Conservation (phyloP, 2,797 vertebrate species). For the Epinephelus awoara region DNA sequence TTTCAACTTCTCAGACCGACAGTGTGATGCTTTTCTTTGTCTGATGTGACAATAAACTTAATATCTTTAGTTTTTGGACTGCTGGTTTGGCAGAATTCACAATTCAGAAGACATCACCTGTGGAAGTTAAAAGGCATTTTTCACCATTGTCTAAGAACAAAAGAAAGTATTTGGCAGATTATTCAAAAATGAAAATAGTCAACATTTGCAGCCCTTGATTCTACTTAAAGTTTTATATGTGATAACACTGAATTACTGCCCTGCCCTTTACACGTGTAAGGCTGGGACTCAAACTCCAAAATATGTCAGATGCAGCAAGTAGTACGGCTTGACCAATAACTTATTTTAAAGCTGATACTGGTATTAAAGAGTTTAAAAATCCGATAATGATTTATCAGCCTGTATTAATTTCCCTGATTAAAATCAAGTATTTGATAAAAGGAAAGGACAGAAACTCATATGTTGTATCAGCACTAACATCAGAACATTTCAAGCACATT, state of each 20-base stretch:
- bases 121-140: too few relatives aligned
- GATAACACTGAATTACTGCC: neutral
- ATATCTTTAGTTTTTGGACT: neutral
- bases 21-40: neutral
- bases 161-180: neutral
- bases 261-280: neutral
- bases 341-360: neutral
- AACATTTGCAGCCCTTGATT: neutral
- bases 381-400: neutral
- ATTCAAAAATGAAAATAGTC: neutral
- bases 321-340: neutral
- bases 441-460: neutral
- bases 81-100: neutral
- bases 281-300: neutral
- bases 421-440: neutral
- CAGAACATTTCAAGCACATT: neutral
- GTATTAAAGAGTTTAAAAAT: neutral
- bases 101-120: too few relatives aligned
- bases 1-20: too few relatives aligned
- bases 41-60: neutral
- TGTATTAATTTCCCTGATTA: neutral
- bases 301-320: neutral
- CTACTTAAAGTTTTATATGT: neutral
- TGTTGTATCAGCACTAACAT: neutral
- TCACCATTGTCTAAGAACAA: neutral